These are phyloP conservation scores for Frieseomelitta varia DNA, from an alignment of 1,140 invertebrate genomes.

Conservation along the genomic window DNA sequence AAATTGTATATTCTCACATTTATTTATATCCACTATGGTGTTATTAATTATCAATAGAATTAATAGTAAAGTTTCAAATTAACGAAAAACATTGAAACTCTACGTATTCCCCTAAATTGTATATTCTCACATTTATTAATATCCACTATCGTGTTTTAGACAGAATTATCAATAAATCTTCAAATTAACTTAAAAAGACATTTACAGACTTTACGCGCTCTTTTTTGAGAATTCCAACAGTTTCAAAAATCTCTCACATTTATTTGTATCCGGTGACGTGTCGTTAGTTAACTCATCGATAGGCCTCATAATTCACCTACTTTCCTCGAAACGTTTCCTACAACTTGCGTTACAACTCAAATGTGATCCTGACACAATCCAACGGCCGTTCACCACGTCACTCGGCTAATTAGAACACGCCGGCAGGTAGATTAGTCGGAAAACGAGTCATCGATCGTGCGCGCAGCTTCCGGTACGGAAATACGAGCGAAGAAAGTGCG, in stretches of 20 bases:
- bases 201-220: too few species aligned
- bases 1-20: too few species aligned
- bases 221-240: not conserved
- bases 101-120: too few species aligned
- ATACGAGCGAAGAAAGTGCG: constrained; percentile 51
- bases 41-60: too few species aligned
- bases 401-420: constrained; percentile 41
- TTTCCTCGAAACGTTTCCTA: not conserved
- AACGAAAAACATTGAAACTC: too few species aligned
- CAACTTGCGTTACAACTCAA: not conserved
- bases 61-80: too few species aligned
- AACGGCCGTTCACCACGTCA: constrained; percentile 21
- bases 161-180: too few species aligned
- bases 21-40: not conserved
- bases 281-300: not conserved
- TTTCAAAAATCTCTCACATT: not conserved
- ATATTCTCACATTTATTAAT: too few species aligned
- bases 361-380: not conserved
- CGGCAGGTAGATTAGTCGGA: constrained; percentile 35
- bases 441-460: constrained; percentile 38
- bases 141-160: too few species aligned
- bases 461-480: constrained; percentile 55
- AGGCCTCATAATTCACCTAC: not conserved
- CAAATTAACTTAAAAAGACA: too few species aligned
- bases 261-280: not conserved